phyloP scores from a whole-genome alignment of 2,888 invertebrate genomes.

The Priocnemis perturbator region DNA sequence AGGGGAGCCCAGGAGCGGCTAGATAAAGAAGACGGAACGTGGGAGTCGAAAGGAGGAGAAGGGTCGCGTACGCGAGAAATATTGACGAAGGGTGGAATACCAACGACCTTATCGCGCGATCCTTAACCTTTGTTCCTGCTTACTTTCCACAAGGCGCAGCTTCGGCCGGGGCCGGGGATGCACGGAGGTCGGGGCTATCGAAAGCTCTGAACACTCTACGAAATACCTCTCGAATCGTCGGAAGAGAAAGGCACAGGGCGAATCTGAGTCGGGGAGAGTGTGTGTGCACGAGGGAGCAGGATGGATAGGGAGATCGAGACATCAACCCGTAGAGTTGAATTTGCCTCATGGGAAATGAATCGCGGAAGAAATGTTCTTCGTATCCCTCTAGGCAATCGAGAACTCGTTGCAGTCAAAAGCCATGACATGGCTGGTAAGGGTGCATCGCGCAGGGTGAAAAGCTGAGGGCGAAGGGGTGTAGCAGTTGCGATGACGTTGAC shows the following conservation, averaged over 20 bases:
- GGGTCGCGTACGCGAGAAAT: conserved; percentile 43
- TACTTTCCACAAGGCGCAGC: conserved; percentile 22
- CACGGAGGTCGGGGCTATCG: conserved; percentile 44
- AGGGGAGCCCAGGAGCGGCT: conserved; percentile 17
- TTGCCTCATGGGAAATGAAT: conserved; percentile 52
- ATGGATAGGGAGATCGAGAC: conserved; percentile 1
- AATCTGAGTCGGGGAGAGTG: background rate
- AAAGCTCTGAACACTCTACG: conserved; percentile 10
- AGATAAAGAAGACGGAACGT: conserved; percentile 2
- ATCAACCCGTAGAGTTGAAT: conserved; percentile 28
- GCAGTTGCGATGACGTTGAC: background rate
- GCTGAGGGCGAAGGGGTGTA: background rate
- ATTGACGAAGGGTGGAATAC: conserved; percentile 47
- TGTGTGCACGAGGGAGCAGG: background rate
- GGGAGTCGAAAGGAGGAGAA: conserved; percentile 7
- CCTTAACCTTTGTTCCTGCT: conserved; percentile 49
- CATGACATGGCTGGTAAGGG: no score
- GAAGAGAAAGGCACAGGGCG: background rate
- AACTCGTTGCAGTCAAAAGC: conserved; percentile 8
- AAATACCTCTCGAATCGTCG: conserved; percentile 7
- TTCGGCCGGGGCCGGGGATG: background rate
- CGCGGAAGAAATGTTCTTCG: conserved; percentile 30
- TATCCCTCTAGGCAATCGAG: conserved; percentile 9
- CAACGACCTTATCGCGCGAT: conserved; percentile 44
- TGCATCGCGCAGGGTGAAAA: conserved; percentile 6